A percentile compares a stretch with the other conserved stretches of the same genome.
Evolutionary conservation across 1,140 invertebrate genomes (phyloP).

Genomic region (Drosophila micromelanica): DNA sequence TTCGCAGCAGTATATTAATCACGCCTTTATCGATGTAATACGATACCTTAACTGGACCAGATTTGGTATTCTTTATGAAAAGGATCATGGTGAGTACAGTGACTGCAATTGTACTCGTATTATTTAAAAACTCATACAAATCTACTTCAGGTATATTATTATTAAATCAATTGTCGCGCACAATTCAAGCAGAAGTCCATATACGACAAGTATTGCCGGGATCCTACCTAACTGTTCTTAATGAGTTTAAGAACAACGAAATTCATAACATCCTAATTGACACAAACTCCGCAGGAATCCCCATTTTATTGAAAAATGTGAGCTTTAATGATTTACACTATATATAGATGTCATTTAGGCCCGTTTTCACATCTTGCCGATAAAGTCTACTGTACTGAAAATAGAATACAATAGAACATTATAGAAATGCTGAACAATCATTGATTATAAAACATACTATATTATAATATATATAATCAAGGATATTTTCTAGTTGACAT

Average conservation of each 20-base stretch:
- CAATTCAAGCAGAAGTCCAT: conserved; percentile 57
- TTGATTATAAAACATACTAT: no score
- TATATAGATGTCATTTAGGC: no score
- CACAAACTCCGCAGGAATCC: conserved; percentile 90
- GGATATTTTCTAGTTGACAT: no score
- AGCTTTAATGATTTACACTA: conserved; percentile 79
- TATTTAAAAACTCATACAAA: no score
- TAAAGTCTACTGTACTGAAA: no score
- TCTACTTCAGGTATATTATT: conserved; percentile 59
- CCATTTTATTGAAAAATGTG: conserved; percentile 92
- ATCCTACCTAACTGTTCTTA: conserved; percentile 57
- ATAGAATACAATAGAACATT: no score
- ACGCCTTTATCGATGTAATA: conserved; percentile 94
- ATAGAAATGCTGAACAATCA: no score
- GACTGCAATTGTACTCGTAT: no score
- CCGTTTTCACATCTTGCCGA: no score
- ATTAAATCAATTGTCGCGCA: conserved; percentile 59
- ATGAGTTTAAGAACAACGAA: conserved; percentile 74
- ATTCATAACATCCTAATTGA: conserved; percentile 91
- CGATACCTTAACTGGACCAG: conserved; percentile 96
- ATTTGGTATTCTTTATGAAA: conserved; percentile 95
- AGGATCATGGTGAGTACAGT: conserved; percentile 50
- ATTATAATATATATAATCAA: no score
- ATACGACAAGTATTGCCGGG: conserved; percentile 57
- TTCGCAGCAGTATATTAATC: conserved; percentile 91